These are phyloP conservation scores for Apostichopus japonicus DNA, from an alignment of 35 echinoderm and acorn worm species.

Conservation along the genomic window DNA sequence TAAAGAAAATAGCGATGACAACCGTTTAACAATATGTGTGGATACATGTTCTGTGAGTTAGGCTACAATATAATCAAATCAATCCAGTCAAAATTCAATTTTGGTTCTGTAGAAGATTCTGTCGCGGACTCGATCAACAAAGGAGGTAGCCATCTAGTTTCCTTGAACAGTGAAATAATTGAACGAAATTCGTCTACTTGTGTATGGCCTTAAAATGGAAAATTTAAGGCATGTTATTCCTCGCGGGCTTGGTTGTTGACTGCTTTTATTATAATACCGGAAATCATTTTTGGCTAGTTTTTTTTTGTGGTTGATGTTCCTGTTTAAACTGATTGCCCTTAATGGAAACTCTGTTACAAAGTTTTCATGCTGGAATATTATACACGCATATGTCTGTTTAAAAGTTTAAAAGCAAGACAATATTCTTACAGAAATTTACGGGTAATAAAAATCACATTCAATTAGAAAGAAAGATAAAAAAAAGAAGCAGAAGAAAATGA, in stretches of 20 bases:
- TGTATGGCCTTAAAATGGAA: background rate
- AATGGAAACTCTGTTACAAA: too few species aligned
- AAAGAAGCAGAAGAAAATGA: too few species aligned
- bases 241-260: background rate
- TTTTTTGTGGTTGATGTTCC: too few species aligned
- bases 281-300: background rate
- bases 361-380: too few species aligned
- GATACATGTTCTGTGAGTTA: constrained; percentile 25
- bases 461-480: too few species aligned
- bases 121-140: constrained; percentile 30
- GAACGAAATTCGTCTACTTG: constrained; percentile 25
- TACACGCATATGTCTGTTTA: too few species aligned
- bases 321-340: too few species aligned
- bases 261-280: background rate
- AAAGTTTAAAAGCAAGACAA: too few species aligned
- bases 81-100: constrained; percentile 32
- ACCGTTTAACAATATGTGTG: constrained; percentile 23
- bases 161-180: constrained; percentile 48
- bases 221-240: background rate
- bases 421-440: too few species aligned
- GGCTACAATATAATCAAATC: constrained; percentile 45
- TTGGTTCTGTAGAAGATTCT: constrained; percentile 11
- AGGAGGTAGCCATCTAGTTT: constrained; percentile 14
- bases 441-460: too few species aligned
- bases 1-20: constrained; percentile 1